Conservation (phyloP, 1,140 invertebrate genomes). For the Hyles vespertilio region DNA sequence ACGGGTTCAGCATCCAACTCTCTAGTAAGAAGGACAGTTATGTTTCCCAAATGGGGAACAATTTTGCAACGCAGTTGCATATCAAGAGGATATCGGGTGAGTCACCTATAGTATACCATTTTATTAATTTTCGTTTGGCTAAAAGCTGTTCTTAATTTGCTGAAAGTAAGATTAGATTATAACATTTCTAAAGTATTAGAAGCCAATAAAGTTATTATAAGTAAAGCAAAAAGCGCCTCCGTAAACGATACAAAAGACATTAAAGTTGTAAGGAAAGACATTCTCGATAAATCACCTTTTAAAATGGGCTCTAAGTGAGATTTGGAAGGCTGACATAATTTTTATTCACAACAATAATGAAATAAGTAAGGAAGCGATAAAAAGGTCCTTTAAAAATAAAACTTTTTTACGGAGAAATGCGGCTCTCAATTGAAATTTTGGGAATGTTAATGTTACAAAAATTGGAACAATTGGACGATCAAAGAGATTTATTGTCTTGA, state of each 20-base stretch:
- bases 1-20: constrained; percentile 68
- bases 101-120: constrained; percentile 17
- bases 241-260: too few relatives aligned
- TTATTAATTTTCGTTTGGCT: background rate
- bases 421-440: background rate
- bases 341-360: too few relatives aligned
- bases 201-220: background rate
- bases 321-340: too few relatives aligned
- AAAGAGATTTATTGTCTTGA: background rate
- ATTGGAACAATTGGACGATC: background rate
- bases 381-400: too few relatives aligned
- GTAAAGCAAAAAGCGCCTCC: background rate
- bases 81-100: constrained; percentile 73
- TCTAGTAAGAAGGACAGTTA: constrained; percentile 70
- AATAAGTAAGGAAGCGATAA: too few relatives aligned
- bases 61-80: constrained; percentile 71
- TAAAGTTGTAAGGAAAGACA: too few relatives aligned
- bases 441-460: background rate
- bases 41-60: constrained; percentile 74
- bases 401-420: background rate
- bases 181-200: background rate
- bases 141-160: background rate
- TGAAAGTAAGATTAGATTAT: background rate
- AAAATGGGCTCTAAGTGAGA: too few relatives aligned
- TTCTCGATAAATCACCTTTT: too few relatives aligned